Evolutionary conservation across 2,797 vertebrate species (phyloP), one percentile per base, ranked within the genome.

Genomic region (Cryptoblepharus egeriae): DNA sequence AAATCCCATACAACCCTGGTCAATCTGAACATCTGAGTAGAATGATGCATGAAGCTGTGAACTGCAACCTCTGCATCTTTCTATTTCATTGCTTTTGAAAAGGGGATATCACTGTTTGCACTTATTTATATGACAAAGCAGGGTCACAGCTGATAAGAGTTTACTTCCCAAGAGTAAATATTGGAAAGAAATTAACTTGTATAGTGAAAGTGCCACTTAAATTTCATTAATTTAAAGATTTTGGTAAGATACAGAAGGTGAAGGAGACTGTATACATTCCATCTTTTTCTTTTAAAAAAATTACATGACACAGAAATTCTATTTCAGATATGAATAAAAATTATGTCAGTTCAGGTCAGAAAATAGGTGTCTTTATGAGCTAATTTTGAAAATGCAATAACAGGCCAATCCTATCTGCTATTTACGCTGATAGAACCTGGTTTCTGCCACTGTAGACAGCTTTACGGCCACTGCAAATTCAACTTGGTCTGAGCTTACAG

Each of bases 41-140:
- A 16, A 10, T 20, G 58, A 24, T 5, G 22, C n/a, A 57, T 11
- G 58, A 24, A 5, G 7, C 22, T 12, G 22, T 65, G n/a, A 52
- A 77, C 3, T 13, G n/a, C 42, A 77, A 13, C 28, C n/a, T 0
- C 1, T 76, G 57, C 61, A 64, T 24, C n/a, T 77, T 39, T 13
- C 76, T 80, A n/a, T 78, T 72, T 68, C 74, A 71, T 80, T 42
- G 26, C 4, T 88, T 81, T 88, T 86, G 67, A 77, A 35, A 3
- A 81, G 63, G 69, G 64, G 55, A 65, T 45, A 57, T 57, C 28
- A 37, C 11, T 81, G 2, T 70, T 88, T 88, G 84, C 10, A 9
- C 30, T 79, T 22, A 52, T 1, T 3, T 75, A 3, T 2, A 68
- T 32, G 57, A 45, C 39, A 67, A 35, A 55, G 24, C 22, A 35